Base-by-base conservation (phyloP, 2,113 vertebrate species). In the Isichthys henryi region DNA sequence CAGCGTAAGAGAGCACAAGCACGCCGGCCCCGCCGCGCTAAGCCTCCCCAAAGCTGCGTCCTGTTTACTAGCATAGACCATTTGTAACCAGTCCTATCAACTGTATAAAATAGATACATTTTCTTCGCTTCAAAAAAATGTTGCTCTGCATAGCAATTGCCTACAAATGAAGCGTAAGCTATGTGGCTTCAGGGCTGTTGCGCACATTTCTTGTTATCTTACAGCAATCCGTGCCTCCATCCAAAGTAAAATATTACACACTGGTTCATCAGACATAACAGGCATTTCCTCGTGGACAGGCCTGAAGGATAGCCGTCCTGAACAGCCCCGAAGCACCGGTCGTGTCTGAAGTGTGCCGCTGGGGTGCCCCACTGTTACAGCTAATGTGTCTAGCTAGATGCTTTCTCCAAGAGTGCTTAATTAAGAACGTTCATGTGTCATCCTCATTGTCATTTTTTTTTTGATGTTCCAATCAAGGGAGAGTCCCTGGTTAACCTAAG, bases 401-500 rank as follows among this genome's bases (percentile, higher is more conserved):
- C 19, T 88, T 45, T 87, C 27, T 56, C 45, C 21, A 5, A 84
- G 45, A 84, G 21, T 1, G 45, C 45, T 48, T 84, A 48, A 84
- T 48, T 84, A 70, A 88, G 84, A 53, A 58, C 39, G 74, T 13
- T 13, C 89, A 2, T 91, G 19, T 90, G 52, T 92, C 91, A 5
- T 88, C 58, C 89, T 89, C 89, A 19, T 90, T 43, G 90, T 35
- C 89, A 87, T 95, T 89, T 17, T 17, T 94, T 89, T 92, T 92
- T 94, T 6, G 0, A 27, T 87, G 0, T 91, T 91, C 88, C 90
- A 92, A 93, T 93, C 92, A 92, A 99, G 97, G 95, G 93, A 45
- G 97, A 98, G 89, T 95, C 97, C 85, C 94, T 97, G 89, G 95
- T 96, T 92, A 96, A 97, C 90, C 92, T 96, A 91, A 96, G 97